Percentiles rank a stretch among this genome's conserved stretches.
Conservation (phyloP, 2,888 invertebrate species). For the Hyalella azteca region DNA sequence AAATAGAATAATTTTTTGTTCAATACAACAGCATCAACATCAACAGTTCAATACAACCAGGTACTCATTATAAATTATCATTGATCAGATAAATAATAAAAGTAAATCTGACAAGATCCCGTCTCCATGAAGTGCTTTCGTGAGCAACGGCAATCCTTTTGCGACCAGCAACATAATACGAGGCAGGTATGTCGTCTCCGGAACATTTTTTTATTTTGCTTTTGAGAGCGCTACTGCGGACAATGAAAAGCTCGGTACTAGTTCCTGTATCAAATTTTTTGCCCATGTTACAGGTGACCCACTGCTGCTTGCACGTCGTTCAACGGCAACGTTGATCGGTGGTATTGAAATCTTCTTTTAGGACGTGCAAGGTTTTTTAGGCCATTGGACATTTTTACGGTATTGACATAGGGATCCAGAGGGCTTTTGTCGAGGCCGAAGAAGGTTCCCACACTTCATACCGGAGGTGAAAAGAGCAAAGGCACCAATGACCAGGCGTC, state of each 20-base stretch:
- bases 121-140: background rate
- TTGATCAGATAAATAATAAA: too few species aligned
- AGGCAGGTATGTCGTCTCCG: constrained; percentile 26
- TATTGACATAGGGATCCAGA: constrained; percentile 25
- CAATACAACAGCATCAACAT: too few species aligned
- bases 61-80: too few species aligned
- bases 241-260: constrained; percentile 33
- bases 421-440: background rate
- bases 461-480: constrained; percentile 33
- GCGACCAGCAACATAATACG: background rate
- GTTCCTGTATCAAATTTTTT: constrained; percentile 32
- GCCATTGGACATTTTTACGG: constrained; percentile 34
- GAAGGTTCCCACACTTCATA: constrained; percentile 35
- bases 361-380: constrained; percentile 35
- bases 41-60: too few species aligned
- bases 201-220: constrained; percentile 6
- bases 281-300: constrained; percentile 6
- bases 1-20: too few species aligned
- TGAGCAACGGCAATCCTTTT: constrained; percentile 3
- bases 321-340: constrained; percentile 17
- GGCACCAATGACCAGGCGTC: constrained; percentile 27
- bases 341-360: constrained; percentile 25
- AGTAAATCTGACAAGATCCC: too few species aligned
- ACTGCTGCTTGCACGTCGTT: constrained; percentile 21
- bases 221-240: background rate